Conservation (phyloP, 92 coral and sea anemone species). For the Actinostola sp. region DNA sequence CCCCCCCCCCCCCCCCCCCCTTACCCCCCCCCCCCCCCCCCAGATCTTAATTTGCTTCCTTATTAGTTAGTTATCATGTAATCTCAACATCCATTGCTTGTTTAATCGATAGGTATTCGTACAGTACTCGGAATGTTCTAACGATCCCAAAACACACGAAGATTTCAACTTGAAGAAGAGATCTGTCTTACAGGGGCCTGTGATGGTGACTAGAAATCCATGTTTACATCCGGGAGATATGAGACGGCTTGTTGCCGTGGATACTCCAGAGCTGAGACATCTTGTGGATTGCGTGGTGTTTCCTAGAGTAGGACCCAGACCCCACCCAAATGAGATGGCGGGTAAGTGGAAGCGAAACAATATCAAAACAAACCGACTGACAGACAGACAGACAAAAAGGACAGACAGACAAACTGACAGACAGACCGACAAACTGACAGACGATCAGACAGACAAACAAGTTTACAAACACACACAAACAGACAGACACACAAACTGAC, state of each 20-base stretch:
- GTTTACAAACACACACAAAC: too few relatives aligned
- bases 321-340: constrained; percentile 98
- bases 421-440: too few relatives aligned
- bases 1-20: too few relatives aligned
- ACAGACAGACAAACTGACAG: too few relatives aligned
- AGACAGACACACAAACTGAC: too few relatives aligned
- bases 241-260: constrained; percentile 81
- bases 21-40: too few relatives aligned
- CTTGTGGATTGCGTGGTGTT: constrained; percentile 94
- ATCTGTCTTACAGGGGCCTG: constrained; percentile 63
- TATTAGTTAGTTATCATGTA: too few relatives aligned
- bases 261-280: constrained; percentile 72
- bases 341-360: constrained; percentile 43
- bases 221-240: constrained; percentile 99
- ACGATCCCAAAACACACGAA: constrained; percentile 68
- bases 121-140: constrained; percentile 78
- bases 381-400: background rate
- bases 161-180: constrained; percentile 46
- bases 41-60: too few relatives aligned
- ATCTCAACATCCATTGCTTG: background rate
- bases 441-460: too few relatives aligned
- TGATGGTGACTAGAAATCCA: constrained; percentile 92
- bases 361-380: background rate
- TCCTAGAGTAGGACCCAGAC: constrained; percentile 83
- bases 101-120: constrained; percentile 69